phyloP scores from a whole-genome alignment of 2,113 vertebrate species.

The Astatoreochromis straeleni region DNA sequence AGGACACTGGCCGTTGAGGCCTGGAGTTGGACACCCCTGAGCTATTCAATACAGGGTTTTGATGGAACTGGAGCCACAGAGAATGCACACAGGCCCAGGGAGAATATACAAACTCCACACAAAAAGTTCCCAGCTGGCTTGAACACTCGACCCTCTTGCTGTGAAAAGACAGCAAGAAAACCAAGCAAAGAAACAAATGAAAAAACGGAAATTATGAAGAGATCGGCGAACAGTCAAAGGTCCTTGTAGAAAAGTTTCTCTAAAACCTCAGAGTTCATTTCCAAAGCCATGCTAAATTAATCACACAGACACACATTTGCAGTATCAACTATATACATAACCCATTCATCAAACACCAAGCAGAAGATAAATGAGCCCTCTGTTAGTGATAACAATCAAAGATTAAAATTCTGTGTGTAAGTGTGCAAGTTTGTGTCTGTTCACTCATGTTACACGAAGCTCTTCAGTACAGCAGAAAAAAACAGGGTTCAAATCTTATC shows the following conservation, averaged over 20 bases:
- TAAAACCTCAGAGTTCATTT: neutral
- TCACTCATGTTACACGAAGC: neutral
- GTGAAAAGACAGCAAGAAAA: neutral
- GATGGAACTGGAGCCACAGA: neutral
- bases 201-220: neutral
- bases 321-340: constrained; percentile 11
- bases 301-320: neutral
- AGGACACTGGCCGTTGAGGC: rapidly evolving
- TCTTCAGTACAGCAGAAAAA: neutral
- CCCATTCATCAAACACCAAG: constrained; percentile 31
- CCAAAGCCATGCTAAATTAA: neutral
- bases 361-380: constrained; percentile 7
- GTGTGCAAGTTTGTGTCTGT: neutral
- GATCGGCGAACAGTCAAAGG: neutral
- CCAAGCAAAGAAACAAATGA: neutral
- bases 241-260: neutral
- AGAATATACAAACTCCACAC: neutral
- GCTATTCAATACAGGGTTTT: neutral
- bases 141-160: neutral
- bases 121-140: neutral
- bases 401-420: neutral
- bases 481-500: neutral
- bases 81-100: neutral
- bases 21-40: neutral
- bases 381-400: constrained; percentile 18